Evolutionary conservation across 2,113 vertebrate species (phyloP), one percentile per base, ranked within the genome.

Genomic region (Anser cygnoides): DNA sequence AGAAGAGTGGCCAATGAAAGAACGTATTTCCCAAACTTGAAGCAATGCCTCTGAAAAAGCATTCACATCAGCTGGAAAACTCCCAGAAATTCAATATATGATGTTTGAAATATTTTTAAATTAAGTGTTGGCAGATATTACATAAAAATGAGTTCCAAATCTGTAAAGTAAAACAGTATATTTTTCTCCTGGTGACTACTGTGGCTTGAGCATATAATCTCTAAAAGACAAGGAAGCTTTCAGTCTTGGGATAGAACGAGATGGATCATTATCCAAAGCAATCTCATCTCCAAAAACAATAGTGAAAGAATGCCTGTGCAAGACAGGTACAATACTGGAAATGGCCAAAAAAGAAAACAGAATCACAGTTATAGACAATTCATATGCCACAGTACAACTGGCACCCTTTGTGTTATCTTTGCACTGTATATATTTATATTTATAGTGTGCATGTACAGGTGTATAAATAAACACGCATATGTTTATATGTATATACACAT

Each of bases 41-140:
- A 89, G 35, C 33, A 78, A 75, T 61, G 43, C 7, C 37, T 61
- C 52, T 68, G 59, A 82, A 87, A 92, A 92, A 90, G 3, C 7
- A 41, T 75, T 75, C 70, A 74, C 72, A 81, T 86, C 68, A 74
- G 29, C 35, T 87, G 76, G 88, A 89, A 84, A 78, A 67, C 15
- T 68, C 52, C 67, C 84, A 91, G 62, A 95, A 95, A 89, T 46
- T 75, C 68, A 89, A 57, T 80, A 74, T 44, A 88, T 43, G 10
- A 78, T 49, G 26, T 72, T 61, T 52, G 52, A 90, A 96, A 81
- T 86, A 95, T 72, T 95, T 93, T 93, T 78, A 75, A 86, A 84
- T 74, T 90, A 90, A 88, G 55, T 78, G 88, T 81, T 96, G 75
- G 79, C 85, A 94, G 79, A 93, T 68, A 75, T 31, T 86, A 44